Conservation (phyloP, 2,888 invertebrate genomes). For the Callyntrura guangdongensis region DNA sequence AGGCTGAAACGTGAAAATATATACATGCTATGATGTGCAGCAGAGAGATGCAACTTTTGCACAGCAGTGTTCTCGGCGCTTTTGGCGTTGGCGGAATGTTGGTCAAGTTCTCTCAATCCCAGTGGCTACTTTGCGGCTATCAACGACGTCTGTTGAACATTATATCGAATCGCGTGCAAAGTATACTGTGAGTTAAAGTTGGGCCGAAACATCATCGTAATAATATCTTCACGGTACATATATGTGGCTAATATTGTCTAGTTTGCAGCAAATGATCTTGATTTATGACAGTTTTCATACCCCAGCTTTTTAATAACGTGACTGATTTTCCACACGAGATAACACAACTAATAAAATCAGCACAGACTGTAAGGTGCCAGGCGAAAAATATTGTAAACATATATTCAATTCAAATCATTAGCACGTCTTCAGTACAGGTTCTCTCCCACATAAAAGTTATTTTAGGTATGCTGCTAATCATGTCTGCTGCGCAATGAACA, state of each 20-base stretch:
- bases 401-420: too few species aligned
- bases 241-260: not conserved
- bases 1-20: too few species aligned
- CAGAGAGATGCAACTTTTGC: not conserved
- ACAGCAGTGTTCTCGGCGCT: too few species aligned
- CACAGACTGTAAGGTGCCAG: too few species aligned
- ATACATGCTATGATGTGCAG: not conserved
- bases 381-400: too few species aligned
- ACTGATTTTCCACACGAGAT: too few species aligned
- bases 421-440: too few species aligned
- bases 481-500: too few species aligned
- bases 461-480: too few species aligned
- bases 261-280: conserved; percentile 16
- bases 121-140: conserved; percentile 4
- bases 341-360: too few species aligned
- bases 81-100: not conserved
- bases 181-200: conserved; percentile 2
- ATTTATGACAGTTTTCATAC: conserved; percentile 21
- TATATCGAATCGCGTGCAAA: not conserved
- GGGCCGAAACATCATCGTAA: too few species aligned
- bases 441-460: too few species aligned
- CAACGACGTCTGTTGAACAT: not conserved
- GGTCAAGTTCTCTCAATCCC: conserved; percentile 39
- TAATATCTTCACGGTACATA: not conserved
- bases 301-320: not conserved